Conservation (phyloP, 2,113 vertebrate genomes). For the Corynorhinus townsendii region DNA sequence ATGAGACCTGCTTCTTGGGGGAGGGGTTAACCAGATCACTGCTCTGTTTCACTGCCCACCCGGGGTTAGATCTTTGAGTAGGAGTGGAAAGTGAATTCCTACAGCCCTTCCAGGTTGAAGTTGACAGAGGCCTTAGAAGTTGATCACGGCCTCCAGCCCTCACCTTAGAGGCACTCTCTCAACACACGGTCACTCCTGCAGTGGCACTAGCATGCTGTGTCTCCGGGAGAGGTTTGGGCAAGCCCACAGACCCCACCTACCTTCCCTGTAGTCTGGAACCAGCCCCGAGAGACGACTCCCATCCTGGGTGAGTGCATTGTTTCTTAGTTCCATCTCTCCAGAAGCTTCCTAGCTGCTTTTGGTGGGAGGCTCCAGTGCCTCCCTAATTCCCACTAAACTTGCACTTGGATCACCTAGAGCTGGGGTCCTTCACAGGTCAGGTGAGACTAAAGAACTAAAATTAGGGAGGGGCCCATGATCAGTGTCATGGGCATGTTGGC, state of each 20-base stretch:
- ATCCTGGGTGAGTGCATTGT: rapidly evolving
- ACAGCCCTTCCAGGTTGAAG: background rate
- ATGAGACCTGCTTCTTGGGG: background rate
- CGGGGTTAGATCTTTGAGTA: background rate
- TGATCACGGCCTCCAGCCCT: rapidly evolving
- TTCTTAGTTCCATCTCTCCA: background rate
- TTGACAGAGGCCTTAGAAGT: background rate
- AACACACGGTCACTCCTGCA: background rate
- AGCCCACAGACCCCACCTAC: background rate
- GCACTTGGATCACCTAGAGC: background rate
- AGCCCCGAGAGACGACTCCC: rapidly evolving
- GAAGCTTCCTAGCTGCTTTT: background rate
- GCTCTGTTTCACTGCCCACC: background rate
- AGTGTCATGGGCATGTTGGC: rapidly evolving
- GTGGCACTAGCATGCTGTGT: no score
- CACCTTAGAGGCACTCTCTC: background rate
- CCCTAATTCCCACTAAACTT: background rate
- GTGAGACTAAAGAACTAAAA: background rate
- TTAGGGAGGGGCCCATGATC: background rate
- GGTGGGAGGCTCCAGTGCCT: no score
- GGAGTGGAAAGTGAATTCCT: background rate
- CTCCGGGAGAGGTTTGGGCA: background rate
- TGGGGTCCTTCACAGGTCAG: background rate
- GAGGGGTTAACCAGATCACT: background rate
- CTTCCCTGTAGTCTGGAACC: background rate